These are phyloP conservation scores for Schizothorax lantsangensis DNA, from an alignment of 2,797 vertebrate species.

Conservation along the genomic window DNA sequence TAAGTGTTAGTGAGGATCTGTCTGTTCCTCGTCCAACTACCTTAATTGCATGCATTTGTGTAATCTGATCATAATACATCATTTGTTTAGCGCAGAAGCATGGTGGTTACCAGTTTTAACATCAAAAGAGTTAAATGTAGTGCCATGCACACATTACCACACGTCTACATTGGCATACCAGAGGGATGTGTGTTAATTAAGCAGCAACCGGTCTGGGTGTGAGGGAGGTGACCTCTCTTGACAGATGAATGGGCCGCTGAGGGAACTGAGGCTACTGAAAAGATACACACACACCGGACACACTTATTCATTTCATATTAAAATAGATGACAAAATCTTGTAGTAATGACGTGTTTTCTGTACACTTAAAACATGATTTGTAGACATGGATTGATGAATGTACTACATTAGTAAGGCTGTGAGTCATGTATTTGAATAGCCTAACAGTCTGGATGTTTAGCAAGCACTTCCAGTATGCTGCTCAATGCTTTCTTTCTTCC, in stretches of 20 bases:
- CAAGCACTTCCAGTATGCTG: slow-evolving; percentile 2
- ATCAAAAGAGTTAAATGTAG: not conserved
- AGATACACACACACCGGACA: not conserved
- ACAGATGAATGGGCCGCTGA: slow-evolving; percentile 23
- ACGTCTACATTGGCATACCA: slow-evolving; percentile 11
- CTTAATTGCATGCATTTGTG: not conserved
- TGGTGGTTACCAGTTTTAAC: not conserved
- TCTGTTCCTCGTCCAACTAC: not conserved
- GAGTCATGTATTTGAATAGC: slow-evolving; percentile 9
- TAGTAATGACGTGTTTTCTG: not conserved
- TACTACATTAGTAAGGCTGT: not conserved
- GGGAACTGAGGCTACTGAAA: slow-evolving; percentile 19
- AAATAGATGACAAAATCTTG: not conserved
- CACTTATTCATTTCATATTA: not conserved
- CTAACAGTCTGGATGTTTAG: slow-evolving; percentile 1
- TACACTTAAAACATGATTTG: not conserved
- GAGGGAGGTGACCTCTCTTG: slow-evolving; percentile 38
- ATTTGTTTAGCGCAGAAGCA: not conserved
- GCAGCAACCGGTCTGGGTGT: slow-evolving; percentile 2
- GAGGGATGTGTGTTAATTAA: slow-evolving; percentile 37
- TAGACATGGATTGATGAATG: not conserved
- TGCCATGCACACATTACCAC: not conserved
- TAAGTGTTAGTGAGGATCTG: not conserved
- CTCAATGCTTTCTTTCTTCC: slow-evolving; percentile 32
- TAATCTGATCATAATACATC: not conserved